phyloP scores from a whole-genome alignment of 2,797 vertebrate genomes.

The Sebastolobus alascanus region DNA sequence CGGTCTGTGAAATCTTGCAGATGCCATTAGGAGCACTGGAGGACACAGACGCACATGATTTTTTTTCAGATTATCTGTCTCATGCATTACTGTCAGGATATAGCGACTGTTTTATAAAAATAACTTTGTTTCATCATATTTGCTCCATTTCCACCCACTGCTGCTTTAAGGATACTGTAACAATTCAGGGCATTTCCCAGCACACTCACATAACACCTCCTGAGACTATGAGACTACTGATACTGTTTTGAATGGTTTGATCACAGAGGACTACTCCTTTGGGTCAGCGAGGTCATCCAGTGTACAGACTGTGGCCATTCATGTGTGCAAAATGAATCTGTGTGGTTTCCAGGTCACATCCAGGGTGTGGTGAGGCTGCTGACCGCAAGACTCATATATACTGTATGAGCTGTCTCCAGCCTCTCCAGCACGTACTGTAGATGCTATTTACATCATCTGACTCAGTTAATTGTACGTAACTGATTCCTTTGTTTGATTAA shows the following conservation, averaged over 20 bases:
- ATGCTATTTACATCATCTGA: neutral
- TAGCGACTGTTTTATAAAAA: too few species aligned
- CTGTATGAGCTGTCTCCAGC: neutral
- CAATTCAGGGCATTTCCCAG: constrained; percentile 1
- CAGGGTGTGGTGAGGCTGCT: neutral
- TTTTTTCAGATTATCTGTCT: too few species aligned
- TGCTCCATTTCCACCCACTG: too few species aligned
- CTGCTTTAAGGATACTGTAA: constrained; percentile 3
- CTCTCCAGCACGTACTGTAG: neutral
- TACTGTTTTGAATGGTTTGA: neutral
- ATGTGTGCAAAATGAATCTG: neutral
- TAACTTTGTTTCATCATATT: too few species aligned
- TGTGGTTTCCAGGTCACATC: neutral
- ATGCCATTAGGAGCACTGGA: too few species aligned
- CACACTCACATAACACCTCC: neutral
- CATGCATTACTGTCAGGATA: too few species aligned
- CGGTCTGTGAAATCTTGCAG: too few species aligned
- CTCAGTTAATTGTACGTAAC: neutral
- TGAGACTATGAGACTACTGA: neutral
- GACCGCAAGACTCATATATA: neutral
- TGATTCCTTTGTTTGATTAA: neutral
- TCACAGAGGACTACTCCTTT: neutral
- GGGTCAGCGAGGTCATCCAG: constrained; percentile 12
- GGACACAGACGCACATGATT: too few species aligned
- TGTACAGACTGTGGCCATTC: constrained; percentile 11